phyloP scores from a whole-genome alignment of 2,113 vertebrate genomes.

The Pithys albifrons region DNA sequence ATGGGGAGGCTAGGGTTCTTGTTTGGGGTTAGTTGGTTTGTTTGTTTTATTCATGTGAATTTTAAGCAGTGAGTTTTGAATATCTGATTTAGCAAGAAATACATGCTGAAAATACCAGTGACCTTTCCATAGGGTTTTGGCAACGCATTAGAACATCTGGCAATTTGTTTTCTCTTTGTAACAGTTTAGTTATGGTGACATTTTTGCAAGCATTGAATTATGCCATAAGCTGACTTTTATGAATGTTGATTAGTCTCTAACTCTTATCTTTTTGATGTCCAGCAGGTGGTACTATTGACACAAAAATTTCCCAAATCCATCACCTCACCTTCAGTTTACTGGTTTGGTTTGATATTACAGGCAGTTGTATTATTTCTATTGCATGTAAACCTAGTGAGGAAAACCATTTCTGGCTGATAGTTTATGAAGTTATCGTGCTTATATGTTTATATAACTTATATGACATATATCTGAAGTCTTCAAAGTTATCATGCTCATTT shows the following conservation, averaged over 20 bases:
- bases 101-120: neutral
- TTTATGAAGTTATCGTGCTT: neutral
- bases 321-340: neutral
- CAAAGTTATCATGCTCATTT: neutral
- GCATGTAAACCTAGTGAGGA: neutral
- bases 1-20: too few relatives aligned
- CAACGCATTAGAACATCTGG: neutral
- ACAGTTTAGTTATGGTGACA: neutral
- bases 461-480: neutral
- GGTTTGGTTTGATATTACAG: neutral
- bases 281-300: conserved; percentile 47
- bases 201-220: neutral
- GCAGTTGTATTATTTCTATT: neutral
- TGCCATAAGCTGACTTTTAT: neutral
- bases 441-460: neutral
- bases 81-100: neutral
- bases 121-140: neutral
- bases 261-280: neutral
- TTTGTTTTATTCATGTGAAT: neutral
- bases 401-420: neutral
- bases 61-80: neutral
- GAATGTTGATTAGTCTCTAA: neutral
- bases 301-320: neutral
- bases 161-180: neutral
- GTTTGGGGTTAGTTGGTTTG: neutral